Conservation (phyloP, 2,113 vertebrate genomes). For the Tragelaphus buxtoni region DNA sequence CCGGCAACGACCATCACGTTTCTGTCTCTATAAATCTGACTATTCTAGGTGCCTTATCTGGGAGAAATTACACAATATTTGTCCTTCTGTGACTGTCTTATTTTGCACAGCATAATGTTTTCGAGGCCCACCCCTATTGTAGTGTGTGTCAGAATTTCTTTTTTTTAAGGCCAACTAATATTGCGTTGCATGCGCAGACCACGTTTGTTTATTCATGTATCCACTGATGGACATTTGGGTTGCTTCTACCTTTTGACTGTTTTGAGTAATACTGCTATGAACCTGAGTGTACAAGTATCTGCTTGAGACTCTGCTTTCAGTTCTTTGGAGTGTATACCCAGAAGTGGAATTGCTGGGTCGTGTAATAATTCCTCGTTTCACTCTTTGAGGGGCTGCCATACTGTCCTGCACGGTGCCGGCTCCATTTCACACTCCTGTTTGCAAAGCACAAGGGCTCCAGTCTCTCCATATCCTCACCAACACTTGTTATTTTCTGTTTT, state of each 20-base stretch:
- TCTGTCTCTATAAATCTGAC: neutral
- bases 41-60: no score
- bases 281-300: fast-evolving
- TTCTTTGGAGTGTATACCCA: neutral
- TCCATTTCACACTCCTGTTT: neutral
- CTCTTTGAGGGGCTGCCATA: neutral
- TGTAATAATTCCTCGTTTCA: fast-evolving
- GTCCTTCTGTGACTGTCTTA: neutral
- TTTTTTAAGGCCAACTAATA: neutral
- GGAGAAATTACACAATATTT: neutral
- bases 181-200: fast-evolving
- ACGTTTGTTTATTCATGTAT: no score
- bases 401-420: neutral
- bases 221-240: neutral
- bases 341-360: neutral
- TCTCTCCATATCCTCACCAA: neutral
- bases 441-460: fast-evolving
- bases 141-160: neutral
- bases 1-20: neutral
- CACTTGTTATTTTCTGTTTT: neutral
- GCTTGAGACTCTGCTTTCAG: neutral
- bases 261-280: fast-evolving
- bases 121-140: fast-evolving
- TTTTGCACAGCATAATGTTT: neutral
- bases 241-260: neutral